Evolutionary conservation across 2,113 vertebrate genomes (phyloP).

Genomic region (Urocolius indicus): DNA sequence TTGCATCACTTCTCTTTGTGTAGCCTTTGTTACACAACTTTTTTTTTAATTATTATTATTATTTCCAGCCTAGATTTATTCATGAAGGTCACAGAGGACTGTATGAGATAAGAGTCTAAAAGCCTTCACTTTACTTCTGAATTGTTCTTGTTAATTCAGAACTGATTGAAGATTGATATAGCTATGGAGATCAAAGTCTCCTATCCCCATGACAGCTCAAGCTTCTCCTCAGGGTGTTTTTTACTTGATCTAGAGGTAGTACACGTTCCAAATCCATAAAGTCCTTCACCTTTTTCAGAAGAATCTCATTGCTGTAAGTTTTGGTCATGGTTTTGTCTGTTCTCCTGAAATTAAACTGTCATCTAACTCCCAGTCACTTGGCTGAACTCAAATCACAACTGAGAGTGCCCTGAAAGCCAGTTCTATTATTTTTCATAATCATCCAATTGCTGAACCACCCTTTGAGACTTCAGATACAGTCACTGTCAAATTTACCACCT

Average conservation of each 20-base stretch:
- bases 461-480: background rate
- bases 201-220: background rate
- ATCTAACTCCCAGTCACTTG: conserved; percentile 18
- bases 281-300: conserved; percentile 20
- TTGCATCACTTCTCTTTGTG: conserved; percentile 11
- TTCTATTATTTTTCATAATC: conserved; percentile 23
- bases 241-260: conserved; percentile 10
- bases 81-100: conserved; percentile 42
- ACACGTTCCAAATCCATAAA: conserved; percentile 34
- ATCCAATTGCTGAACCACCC: background rate
- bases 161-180: conserved; percentile 54
- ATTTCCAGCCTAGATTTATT: background rate
- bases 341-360: conserved; percentile 40
- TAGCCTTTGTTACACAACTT: background rate
- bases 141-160: conserved; percentile 58
- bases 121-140: background rate
- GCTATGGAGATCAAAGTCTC: conserved; percentile 37
- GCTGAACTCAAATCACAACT: background rate
- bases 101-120: background rate
- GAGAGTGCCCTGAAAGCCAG: background rate
- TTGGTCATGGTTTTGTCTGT: conserved; percentile 30
- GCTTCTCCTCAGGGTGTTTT: conserved; percentile 13
- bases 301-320: background rate
- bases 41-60: background rate
- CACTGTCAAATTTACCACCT: background rate